Base-by-base conservation (phyloP, 2,113 vertebrate genomes). In the Vulpes vulpes region DNA sequence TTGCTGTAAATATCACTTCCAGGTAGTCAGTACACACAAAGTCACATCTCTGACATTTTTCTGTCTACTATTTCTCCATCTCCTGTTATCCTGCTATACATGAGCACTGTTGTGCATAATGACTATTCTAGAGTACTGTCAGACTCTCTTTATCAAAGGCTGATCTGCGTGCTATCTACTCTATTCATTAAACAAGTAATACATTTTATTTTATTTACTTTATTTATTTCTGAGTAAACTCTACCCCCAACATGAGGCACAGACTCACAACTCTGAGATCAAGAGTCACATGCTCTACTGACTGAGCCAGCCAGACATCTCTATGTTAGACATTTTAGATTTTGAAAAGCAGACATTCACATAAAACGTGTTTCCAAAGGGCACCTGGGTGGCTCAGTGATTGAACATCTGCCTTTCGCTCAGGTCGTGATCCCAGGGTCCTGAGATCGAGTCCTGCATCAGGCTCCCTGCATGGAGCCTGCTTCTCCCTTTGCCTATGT, bases 331-430 rank as follows among this genome's bases (percentile, higher is more conserved):
- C 16, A 88, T 69, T 93, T 91, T 60, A 88, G 25, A 65, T 92
- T 84, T 92, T 95, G 23, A 51, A 95, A 90, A 96, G 38, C 20
- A 94, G 60, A 89, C 64, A 7, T 87, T 67, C n/a, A 64, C 23
- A 55, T 80, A 49, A 30, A 23, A 84, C 65, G 27, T 43, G 43
- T 59, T 88, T 89, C 67, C 90, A 1, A 91, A 32, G 43, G 43
- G 43, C 43, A 43, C 7, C 43, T 43, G 43, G 43, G 43, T 43
- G 43, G 43, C 43, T 43, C 43, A 43, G 43, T 43, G 43, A 43
- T 43, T 43, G 43, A 43, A 43, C 43, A 43, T 43, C 43, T 43
- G 43, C 43, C 43, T 43, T 43, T 43, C 43, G 43, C 43, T 43
- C 7, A 43, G 43, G 43, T 43, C 7, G 43, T 43, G 43, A 7